Percentiles rank a stretch among this genome's conserved stretches.
Conservation (phyloP, 2,113 vertebrate species). For the Chloropsis hardwickii region DNA sequence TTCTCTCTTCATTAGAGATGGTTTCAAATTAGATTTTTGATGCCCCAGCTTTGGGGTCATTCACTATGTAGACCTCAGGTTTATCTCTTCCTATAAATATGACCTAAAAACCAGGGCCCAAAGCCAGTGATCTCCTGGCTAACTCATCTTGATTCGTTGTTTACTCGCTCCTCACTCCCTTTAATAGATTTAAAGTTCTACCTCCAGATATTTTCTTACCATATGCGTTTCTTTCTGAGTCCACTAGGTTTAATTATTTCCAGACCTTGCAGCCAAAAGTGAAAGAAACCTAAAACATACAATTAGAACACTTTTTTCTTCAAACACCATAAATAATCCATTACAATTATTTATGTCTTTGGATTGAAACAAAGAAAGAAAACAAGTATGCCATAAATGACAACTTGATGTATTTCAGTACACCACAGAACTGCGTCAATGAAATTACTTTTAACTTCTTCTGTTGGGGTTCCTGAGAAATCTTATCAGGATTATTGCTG, state of each 20-base stretch:
- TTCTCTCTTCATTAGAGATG: background rate
- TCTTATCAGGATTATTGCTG: slow-evolving; percentile 8
- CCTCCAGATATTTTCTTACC: background rate
- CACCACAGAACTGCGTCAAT: slow-evolving; percentile 17
- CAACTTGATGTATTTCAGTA: slow-evolving; percentile 23
- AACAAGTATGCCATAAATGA: slow-evolving; percentile 24
- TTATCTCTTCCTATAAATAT: background rate
- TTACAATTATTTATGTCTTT: slow-evolving; percentile 34
- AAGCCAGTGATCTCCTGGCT: background rate
- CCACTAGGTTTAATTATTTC: slow-evolving; percentile 21
- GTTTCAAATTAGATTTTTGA: background rate
- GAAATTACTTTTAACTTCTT: slow-evolving; percentile 5
- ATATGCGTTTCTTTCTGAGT: background rate
- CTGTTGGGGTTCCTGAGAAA: background rate
- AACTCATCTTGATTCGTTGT: background rate
- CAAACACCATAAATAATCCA: background rate
- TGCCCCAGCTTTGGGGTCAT: background rate
- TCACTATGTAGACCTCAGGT: background rate
- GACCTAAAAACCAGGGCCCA: background rate
- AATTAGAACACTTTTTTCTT: background rate
- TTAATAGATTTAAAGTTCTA: background rate
- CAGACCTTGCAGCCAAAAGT: slow-evolving; percentile 2
- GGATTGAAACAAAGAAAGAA: slow-evolving; percentile 17
- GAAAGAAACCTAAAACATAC: background rate
- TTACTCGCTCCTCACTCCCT: background rate